Evolutionary conservation across 1,140 invertebrate genomes (phyloP), one percentile per base, ranked within the genome.

Genomic region (Anadara kagoshimensis): DNA sequence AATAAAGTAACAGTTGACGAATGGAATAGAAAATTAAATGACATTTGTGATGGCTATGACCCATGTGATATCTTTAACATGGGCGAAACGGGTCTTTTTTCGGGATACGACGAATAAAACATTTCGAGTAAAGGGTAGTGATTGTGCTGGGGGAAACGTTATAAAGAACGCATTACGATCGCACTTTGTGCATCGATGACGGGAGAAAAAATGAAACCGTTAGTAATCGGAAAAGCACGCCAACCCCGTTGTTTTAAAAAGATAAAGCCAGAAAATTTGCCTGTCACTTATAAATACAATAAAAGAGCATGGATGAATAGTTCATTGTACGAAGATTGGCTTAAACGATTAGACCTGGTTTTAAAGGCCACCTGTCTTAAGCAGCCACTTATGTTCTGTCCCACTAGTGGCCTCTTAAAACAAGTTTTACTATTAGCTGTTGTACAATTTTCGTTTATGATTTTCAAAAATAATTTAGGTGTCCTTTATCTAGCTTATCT

Each of bases 61-160:
- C 49, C 41, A 45, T 12, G 57, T 0, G 58, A 78, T 29, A 73
- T 78, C 36, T 80, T 66, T 24, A 83, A 83, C 41, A 58, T 65
- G 49, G 73, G 78, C 44, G 71, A 83, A 58, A 78, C 66, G 20
- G 79, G 69, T 5, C 49, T 83, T 78, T 63, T 82, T 56, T 24
- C 44, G 45, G 36, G 43, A 44, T 14, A 54, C 58, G 18, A 63
- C 58, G 12, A 75, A 69, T 75, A 45, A 24, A 68, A 29, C 22
- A 72, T 59, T 59, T 29, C 45, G n/a, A n/a, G 61, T 47, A 69
- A 67, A 56, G 18, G 49, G 5, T 5, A 53, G 18, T 5, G 5
- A n/a, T 53, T 16, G 18, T 4, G 5, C 5, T 16, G 16, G 5
- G 49, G 49, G 5, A 53, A 53, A 18, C 7, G 18, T 7, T 7